Evolutionary conservation across 2,113 vertebrate genomes (phyloP), one percentile per base, ranked within the genome.

Genomic region (Podiceps cristatus): DNA sequence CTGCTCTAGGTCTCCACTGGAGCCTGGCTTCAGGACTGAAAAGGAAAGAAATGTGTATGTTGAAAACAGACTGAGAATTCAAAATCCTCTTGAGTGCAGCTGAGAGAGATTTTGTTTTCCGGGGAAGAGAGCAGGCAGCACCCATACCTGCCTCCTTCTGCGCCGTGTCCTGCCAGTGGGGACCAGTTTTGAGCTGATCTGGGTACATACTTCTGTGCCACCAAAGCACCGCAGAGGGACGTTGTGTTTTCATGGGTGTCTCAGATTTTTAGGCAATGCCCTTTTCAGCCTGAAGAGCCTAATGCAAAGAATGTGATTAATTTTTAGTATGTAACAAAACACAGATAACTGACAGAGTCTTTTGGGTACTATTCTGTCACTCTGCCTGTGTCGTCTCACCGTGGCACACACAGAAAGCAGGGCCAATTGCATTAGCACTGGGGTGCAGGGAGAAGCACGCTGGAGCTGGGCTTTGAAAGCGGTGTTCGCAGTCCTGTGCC

Each of bases 381-480:
- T 88, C 64, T 73, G 86, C 76, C 85, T 49, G 55, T 66, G 84
- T 18, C 1, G 5, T 73, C 91, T 93, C 84, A 68, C 45, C 2
- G 1, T 52, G 82, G 44, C 20, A 15, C 45, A 18, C 88, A 42
- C 5, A 47, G 52, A 76, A 60, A 89, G 84, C 78, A 49, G 68
- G 93, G 72, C 62, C 90, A 82, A 95, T 92, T 72, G 81, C 66
- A 44, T 59, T 85, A 89, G 86, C 78, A 55, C 66, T 76, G 90
- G 74, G 42, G 29, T 94, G 56, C 73, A 90, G 71, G 3, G 3
- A 92, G 60, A 68, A 95, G 63, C 66, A 23, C 33, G 55, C 53
- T 93, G 86, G 76, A 96, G 67, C 72, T 78, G 74, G 67, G 64
- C 72, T 94, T 84, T 79, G 87, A 55, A 88, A 92, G 84, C 4